Conservation (phyloP, 1,140 invertebrate genomes). For the Epicauta chinensis region DNA sequence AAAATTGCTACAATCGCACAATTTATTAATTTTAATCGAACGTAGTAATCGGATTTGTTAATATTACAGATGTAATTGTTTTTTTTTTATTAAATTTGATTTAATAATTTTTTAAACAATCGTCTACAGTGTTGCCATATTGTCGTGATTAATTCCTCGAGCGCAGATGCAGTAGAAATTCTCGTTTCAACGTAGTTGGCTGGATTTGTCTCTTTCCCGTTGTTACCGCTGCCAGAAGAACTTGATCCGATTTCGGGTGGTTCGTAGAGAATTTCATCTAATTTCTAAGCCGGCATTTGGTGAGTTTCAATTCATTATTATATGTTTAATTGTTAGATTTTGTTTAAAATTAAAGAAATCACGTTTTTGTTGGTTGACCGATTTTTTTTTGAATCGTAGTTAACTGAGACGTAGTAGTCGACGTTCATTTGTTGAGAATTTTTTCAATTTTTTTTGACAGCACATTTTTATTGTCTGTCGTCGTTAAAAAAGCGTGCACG, state of each 20-base stretch:
- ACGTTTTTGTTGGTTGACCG: background rate
- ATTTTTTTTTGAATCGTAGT: background rate
- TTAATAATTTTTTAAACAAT: too few species aligned
- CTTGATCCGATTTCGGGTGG: constrained; percentile 2
- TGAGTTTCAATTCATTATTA: too few species aligned
- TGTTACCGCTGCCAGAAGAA: constrained; percentile 9
- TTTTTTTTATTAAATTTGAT: too few species aligned
- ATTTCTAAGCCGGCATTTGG: constrained; percentile 4
- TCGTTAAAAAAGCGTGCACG: constrained; percentile 3
- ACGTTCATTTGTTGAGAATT: background rate
- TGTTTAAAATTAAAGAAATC: constrained; percentile 3
- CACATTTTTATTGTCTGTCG: background rate
- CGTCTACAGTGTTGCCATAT: too few species aligned
- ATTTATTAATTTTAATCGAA: too few species aligned
- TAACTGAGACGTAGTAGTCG: background rate
- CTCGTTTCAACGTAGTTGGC: constrained; percentile 5
- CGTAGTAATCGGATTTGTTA: too few species aligned
- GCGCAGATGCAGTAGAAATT: constrained; percentile 12
- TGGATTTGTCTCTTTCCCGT: constrained; percentile 15
- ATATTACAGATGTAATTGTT: too few species aligned
- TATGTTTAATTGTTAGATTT: too few species aligned
- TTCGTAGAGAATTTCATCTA: background rate
- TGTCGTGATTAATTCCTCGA: too few species aligned
- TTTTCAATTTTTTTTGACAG: background rate
- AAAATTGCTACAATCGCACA: too few species aligned